phyloP scores from a whole-genome alignment of 2,113 vertebrate genomes.

The Cyphomyrus discorhynchus region DNA sequence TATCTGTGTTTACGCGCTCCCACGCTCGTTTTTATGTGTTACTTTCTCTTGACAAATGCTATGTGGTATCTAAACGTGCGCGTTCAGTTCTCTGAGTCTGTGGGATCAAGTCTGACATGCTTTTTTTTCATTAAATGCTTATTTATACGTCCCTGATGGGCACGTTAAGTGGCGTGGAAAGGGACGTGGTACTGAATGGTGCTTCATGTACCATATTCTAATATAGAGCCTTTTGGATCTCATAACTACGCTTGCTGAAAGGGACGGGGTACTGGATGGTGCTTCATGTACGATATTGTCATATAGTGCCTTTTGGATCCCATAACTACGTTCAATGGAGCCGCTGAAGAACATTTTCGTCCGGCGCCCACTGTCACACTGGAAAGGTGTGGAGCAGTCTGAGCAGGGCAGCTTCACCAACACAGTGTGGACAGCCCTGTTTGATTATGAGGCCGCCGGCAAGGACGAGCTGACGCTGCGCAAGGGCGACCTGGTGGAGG shows the following conservation, averaged over 20 bases:
- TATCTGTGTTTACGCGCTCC: background rate
- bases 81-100: background rate
- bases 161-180: background rate
- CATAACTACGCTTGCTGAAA: background rate
- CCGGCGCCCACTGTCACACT: conserved; percentile 47
- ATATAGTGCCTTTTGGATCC: background rate
- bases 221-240: background rate
- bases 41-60: background rate
- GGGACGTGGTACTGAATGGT: background rate
- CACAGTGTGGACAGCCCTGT: conserved; percentile 78
- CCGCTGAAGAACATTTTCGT: conserved; percentile 75
- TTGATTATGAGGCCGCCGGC: conserved; percentile 76
- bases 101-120: background rate
- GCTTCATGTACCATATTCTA: background rate
- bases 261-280: background rate
- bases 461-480: conserved; percentile 78
- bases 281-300: background rate
- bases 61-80: background rate
- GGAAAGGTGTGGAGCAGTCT: conserved; percentile 64
- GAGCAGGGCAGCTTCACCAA: conserved; percentile 68
- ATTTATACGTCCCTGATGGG: background rate
- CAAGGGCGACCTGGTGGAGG: conserved; percentile 78
- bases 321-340: conserved; percentile 60
- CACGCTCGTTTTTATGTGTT: background rate
- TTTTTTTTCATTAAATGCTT: background rate